These are phyloP conservation scores for Ahaetulla prasina DNA, from an alignment of 2,113 vertebrate genomes.

Conservation along the genomic window DNA sequence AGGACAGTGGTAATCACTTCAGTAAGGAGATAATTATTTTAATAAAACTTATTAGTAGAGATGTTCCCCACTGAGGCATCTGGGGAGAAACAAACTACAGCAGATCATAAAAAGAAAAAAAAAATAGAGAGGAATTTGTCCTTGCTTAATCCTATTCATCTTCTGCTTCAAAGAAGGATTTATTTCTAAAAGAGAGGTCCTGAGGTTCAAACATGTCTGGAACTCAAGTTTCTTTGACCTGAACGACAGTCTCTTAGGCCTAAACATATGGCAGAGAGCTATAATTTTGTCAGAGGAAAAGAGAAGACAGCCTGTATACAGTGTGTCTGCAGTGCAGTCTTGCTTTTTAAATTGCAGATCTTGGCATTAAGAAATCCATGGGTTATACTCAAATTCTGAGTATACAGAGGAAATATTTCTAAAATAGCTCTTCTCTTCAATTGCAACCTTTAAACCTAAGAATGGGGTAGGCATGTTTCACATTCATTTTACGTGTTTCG, in stretches of 20 bases:
- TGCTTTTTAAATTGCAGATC: background rate
- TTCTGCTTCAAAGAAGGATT: background rate
- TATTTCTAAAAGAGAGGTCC: background rate
- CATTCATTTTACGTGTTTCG: background rate
- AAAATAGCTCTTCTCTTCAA: background rate
- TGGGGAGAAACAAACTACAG: background rate
- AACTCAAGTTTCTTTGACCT: background rate
- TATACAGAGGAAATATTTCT: background rate
- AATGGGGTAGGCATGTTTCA: background rate
- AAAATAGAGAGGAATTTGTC: background rate
- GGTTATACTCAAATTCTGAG: background rate
- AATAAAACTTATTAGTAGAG: background rate
- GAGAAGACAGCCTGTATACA: background rate
- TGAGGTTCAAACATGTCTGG: background rate
- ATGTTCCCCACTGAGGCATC: background rate
- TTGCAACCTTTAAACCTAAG: background rate
- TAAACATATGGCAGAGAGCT: background rate
- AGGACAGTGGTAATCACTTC: background rate
- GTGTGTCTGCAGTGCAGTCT: background rate
- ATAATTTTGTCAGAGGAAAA: background rate
- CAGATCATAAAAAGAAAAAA: background rate
- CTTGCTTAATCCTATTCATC: background rate
- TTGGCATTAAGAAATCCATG: background rate
- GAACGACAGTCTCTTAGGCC: background rate
- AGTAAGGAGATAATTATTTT: conserved; percentile 14